phyloP scores from a whole-genome alignment of 1,140 invertebrate species.

The Papilio machaon region DNA sequence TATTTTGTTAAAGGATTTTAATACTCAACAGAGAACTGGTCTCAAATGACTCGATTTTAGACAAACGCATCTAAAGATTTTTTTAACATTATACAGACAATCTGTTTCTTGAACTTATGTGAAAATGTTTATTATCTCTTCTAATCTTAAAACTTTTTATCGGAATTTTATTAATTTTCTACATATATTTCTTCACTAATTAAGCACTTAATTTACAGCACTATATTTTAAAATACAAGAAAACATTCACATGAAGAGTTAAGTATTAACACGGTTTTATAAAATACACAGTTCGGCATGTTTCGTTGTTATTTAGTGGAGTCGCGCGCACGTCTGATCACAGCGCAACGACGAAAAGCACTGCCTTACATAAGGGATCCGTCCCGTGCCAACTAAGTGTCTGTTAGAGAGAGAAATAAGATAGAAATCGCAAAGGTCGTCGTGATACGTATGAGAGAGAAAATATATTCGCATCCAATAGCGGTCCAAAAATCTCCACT shows the following conservation, averaged over 20 bases:
- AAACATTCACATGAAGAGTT: slow-evolving; percentile 41
- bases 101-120: slow-evolving; percentile 54
- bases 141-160: slow-evolving; percentile 53
- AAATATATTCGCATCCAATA: slow-evolving; percentile 65
- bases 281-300: slow-evolving; percentile 56
- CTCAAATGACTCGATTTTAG: slow-evolving; percentile 47
- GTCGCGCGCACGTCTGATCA: slow-evolving; percentile 52
- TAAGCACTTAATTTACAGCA: slow-evolving; percentile 1
- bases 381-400: slow-evolving; percentile 62
- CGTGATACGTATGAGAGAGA: slow-evolving; percentile 62
- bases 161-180: slow-evolving; percentile 41
- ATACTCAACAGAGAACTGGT: slow-evolving; percentile 62
- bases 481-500: slow-evolving; percentile 59
- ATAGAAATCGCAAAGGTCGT: slow-evolving; percentile 59
- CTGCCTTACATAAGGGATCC: slow-evolving; percentile 79
- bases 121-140: slow-evolving; percentile 56
- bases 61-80: slow-evolving; percentile 51
- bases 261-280: slow-evolving; percentile 37
- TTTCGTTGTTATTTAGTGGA: slow-evolving; percentile 48
- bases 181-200: slow-evolving; percentile 4
- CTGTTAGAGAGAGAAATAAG: slow-evolving; percentile 62
- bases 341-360: slow-evolving; percentile 51
- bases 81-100: slow-evolving; percentile 56
- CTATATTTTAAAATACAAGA: neutral
- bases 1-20: slow-evolving; percentile 59